These are phyloP conservation scores for Eupeodes luniger DNA, from an alignment of 2,888 invertebrate species.

Conservation along the genomic window DNA sequence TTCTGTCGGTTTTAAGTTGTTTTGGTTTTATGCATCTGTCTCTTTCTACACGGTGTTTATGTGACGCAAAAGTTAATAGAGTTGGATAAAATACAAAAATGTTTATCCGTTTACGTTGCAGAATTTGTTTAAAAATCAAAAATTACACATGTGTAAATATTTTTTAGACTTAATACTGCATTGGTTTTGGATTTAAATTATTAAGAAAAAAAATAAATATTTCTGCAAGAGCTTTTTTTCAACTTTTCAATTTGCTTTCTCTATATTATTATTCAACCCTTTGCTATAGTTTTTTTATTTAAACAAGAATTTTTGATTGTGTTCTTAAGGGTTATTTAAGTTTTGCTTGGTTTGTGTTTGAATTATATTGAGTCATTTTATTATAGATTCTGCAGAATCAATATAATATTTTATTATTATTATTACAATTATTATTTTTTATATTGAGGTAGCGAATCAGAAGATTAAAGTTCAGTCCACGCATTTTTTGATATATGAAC, in stretches of 20 bases:
- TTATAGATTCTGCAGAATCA: slow-evolving; percentile 79
- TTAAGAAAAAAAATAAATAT: slow-evolving; percentile 17
- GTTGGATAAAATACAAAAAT: slow-evolving; percentile 53
- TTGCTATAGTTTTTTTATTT: slow-evolving; percentile 60
- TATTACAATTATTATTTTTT: slow-evolving; percentile 44
- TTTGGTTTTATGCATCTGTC: slow-evolving; percentile 71
- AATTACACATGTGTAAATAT: slow-evolving; percentile 70
- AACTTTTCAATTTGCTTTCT: slow-evolving; percentile 64
- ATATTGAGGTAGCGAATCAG: slow-evolving; percentile 72
- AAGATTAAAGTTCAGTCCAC: slow-evolving; percentile 68
- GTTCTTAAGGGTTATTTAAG: slow-evolving; percentile 74
- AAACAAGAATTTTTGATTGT: slow-evolving; percentile 52
- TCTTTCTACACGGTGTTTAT: slow-evolving; percentile 71
- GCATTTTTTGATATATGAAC: slow-evolving; percentile 66
- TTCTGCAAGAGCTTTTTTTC: slow-evolving; percentile 68
- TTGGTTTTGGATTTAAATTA: slow-evolving; percentile 62
- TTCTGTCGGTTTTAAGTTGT: slow-evolving; percentile 64
- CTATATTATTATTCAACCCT: slow-evolving; percentile 44
- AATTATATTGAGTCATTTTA: slow-evolving; percentile 72
- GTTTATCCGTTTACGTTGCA: slow-evolving; percentile 61
- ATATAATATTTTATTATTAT: slow-evolving; percentile 60
- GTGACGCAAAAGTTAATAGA: slow-evolving; percentile 68
- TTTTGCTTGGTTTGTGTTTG: slow-evolving; percentile 78
- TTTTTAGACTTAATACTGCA: slow-evolving; percentile 64
- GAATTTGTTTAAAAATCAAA: slow-evolving; percentile 59